Percentiles rank a stretch among this genome's conserved stretches.
phyloP scores from a whole-genome alignment of 2,113 vertebrate genomes.

The Ranitomeya imitator region DNA sequence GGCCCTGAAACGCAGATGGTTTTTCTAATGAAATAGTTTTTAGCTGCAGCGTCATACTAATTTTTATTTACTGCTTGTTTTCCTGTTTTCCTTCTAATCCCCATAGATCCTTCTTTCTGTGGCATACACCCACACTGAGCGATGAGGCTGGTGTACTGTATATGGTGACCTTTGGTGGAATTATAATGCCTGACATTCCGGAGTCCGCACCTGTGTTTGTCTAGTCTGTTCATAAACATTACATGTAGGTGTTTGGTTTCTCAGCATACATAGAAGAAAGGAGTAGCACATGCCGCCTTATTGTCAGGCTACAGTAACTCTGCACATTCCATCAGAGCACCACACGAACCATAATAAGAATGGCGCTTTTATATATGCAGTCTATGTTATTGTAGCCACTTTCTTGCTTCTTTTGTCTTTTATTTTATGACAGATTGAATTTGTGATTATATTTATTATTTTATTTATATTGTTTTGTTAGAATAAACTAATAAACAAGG shows the following conservation, averaged over 20 bases:
- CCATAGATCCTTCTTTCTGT: not conserved
- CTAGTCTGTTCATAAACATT: slow-evolving; percentile 57
- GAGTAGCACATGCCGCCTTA: slow-evolving; percentile 17
- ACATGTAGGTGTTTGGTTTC: slow-evolving; percentile 56
- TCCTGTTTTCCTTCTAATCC: not conserved
- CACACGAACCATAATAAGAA: not conserved
- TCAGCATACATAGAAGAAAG: slow-evolving; percentile 31
- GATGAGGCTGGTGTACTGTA: slow-evolving; percentile 10
- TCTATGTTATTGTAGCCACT: not conserved
- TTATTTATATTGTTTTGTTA: not conserved
- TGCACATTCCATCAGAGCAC: slow-evolving; percentile 38
- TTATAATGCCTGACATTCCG: slow-evolving; percentile 54
- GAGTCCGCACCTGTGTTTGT: slow-evolving; percentile 57
- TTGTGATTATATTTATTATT: not conserved
- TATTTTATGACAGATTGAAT: not conserved
- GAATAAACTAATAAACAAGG: too few species aligned
- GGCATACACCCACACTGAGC: not conserved
- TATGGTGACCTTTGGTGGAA: slow-evolving; percentile 55
- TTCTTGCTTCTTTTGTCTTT: not conserved
- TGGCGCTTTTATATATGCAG: not conserved
- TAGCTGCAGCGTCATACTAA: not conserved
- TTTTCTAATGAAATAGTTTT: not conserved
- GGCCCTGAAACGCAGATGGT: not conserved
- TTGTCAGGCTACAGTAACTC: slow-evolving; percentile 36
- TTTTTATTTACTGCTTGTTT: not conserved